Evolutionary conservation across 2,888 invertebrate genomes (phyloP).

Genomic region (Chydorus sphaericus): DNA sequence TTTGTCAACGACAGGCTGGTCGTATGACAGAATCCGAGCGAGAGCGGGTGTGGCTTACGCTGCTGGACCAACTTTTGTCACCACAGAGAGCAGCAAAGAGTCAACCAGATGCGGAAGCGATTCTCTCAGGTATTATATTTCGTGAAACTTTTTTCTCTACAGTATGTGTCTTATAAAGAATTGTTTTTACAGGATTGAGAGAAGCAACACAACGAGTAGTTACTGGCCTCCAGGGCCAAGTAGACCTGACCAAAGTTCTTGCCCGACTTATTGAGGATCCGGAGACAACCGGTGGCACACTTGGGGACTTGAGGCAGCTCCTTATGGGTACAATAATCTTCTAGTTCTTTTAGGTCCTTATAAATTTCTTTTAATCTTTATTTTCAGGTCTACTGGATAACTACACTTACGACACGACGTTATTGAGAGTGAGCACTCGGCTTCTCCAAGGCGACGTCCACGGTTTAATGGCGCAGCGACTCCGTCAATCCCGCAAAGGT

Average conservation of each 20-base stretch:
- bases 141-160: background rate
- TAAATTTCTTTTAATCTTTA: background rate
- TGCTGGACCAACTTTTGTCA: slow-evolving; percentile 31
- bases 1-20: slow-evolving; percentile 35
- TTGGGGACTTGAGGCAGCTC: slow-evolving; percentile 38
- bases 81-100: slow-evolving; percentile 31
- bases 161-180: background rate
- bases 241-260: slow-evolving; percentile 35
- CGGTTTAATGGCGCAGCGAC: slow-evolving; percentile 26
- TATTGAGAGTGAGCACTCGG: slow-evolving; percentile 49
- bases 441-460: slow-evolving; percentile 54
- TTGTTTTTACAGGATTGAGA: slow-evolving; percentile 28
- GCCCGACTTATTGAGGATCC: slow-evolving; percentile 35
- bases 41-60: slow-evolving; percentile 32
- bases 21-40: slow-evolving; percentile 33
- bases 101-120: background rate
- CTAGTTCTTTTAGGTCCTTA: background rate
- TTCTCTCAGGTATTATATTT: slow-evolving; percentile 2
- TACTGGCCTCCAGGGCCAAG: slow-evolving; percentile 38
- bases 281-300: slow-evolving; percentile 35
- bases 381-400: slow-evolving; percentile 51
- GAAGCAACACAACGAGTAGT: slow-evolving; percentile 35
- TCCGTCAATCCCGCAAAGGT: slow-evolving; percentile 1
- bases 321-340: slow-evolving; percentile 29
- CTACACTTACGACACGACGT: slow-evolving; percentile 56